phyloP scores from a whole-genome alignment of 2,113 vertebrate species.

The Scopus umbretta region DNA sequence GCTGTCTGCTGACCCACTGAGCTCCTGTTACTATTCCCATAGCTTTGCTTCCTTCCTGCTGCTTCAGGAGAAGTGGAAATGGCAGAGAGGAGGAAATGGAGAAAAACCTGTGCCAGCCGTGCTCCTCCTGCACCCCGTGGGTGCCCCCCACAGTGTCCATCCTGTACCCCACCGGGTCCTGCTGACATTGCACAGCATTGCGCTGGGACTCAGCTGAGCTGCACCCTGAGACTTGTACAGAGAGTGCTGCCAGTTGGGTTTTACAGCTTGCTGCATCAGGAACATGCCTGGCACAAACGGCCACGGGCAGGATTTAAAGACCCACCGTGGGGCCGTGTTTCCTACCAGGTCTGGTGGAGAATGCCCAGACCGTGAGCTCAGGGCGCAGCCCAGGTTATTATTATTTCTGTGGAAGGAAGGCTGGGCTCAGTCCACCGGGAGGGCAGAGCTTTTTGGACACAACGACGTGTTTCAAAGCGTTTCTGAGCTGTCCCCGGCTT shows the following conservation, averaged over 20 bases:
- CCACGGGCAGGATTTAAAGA: background rate
- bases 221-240: background rate
- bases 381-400: accelerated
- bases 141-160: background rate
- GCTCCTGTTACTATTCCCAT: background rate
- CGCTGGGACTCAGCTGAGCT: background rate
- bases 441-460: background rate
- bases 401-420: background rate
- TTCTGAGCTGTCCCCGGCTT: background rate
- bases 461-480: background rate
- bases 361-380: too few species aligned
- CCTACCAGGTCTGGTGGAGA: background rate
- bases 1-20: background rate
- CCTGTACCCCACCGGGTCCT: background rate
- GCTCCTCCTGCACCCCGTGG: background rate
- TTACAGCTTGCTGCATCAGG: background rate
- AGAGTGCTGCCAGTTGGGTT: background rate
- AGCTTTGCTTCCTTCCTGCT: background rate
- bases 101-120: background rate
- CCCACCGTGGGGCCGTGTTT: accelerated
- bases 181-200: background rate
- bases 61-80: background rate
- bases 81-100: background rate
- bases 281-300: background rate
- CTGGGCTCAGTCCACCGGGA: background rate